Evolutionary conservation across 2,888 invertebrate genomes (phyloP).

Genomic region (Adineta ricciae): DNA sequence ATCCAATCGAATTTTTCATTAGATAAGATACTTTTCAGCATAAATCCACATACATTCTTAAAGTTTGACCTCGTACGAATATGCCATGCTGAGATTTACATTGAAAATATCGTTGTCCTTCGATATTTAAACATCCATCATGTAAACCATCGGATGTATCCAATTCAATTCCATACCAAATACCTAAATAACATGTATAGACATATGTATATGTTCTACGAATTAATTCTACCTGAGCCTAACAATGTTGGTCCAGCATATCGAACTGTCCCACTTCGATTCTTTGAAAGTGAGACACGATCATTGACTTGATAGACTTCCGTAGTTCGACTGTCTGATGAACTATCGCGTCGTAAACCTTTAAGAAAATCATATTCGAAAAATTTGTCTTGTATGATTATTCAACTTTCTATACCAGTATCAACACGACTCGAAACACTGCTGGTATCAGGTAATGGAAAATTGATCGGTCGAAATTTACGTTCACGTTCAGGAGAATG

Average conservation of each 20-base stretch:
- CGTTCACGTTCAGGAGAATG: neutral
- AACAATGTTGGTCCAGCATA: constrained; percentile 52
- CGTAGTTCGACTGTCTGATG: neutral
- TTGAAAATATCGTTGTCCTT: constrained; percentile 44
- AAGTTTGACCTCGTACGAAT: constrained; percentile 47
- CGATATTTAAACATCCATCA: constrained; percentile 44
- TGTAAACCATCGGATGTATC: constrained; percentile 48
- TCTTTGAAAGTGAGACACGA: constrained; percentile 50
- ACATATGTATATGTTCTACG: neutral
- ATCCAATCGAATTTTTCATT: neutral
- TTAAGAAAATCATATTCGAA: neutral
- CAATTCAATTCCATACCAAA: constrained; percentile 51
- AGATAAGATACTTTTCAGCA: neutral
- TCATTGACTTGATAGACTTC: constrained; percentile 47
- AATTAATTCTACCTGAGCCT: constrained; percentile 45
- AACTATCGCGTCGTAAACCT: neutral
- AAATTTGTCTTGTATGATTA: too few species aligned
- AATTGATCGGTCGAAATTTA: constrained; percentile 23
- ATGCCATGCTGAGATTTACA: constrained; percentile 47
- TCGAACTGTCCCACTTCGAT: constrained; percentile 49
- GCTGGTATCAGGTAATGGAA: neutral
- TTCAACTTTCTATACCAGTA: neutral
- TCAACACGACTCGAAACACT: neutral
- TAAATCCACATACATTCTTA: constrained; percentile 44
- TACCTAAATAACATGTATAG: constrained; percentile 39